Conservation (phyloP, 2,113 vertebrate genomes). For the Saimiri boliviensis region DNA sequence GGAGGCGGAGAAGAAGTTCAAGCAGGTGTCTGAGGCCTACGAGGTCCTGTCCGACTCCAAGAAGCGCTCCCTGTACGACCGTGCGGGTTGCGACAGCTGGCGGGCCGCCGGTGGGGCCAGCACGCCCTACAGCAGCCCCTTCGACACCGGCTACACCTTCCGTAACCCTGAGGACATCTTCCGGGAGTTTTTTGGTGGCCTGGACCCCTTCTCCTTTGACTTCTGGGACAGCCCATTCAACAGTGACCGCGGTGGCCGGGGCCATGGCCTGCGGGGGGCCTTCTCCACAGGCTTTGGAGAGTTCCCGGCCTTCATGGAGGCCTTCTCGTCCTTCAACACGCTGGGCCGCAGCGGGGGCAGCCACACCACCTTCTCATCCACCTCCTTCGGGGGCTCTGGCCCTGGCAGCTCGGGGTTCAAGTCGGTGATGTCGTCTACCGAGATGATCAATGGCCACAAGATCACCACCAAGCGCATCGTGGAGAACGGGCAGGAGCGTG, state of each 20-base stretch:
- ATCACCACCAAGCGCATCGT: slow-evolving; percentile 84
- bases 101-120: background rate
- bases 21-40: slow-evolving; percentile 80
- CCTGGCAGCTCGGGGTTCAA: slow-evolving; percentile 74
- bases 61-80: slow-evolving; percentile 70
- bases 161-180: slow-evolving; percentile 55
- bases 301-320: slow-evolving; percentile 62
- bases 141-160: slow-evolving; percentile 48
- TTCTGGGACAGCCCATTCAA: slow-evolving; percentile 65
- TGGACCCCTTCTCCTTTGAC: slow-evolving; percentile 57
- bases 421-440: slow-evolving; percentile 74
- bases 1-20: slow-evolving; percentile 86
- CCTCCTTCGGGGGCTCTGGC: slow-evolving; percentile 66
- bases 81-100: slow-evolving; percentile 59
- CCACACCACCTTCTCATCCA: slow-evolving; percentile 31
- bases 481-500: slow-evolving; percentile 89
- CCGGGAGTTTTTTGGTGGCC: slow-evolving; percentile 54
- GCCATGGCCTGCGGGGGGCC: background rate
- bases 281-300: slow-evolving; percentile 27
- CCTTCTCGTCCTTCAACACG: background rate
- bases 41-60: slow-evolving; percentile 76
- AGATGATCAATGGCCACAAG: slow-evolving; percentile 75
- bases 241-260: background rate
- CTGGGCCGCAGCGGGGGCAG: background rate
- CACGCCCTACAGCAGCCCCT: background rate